A percentile compares a stretch with the other conserved stretches of the same genome.
Evolutionary conservation across 1,140 invertebrate species (phyloP).

Genomic region (Nephila pilipes): DNA sequence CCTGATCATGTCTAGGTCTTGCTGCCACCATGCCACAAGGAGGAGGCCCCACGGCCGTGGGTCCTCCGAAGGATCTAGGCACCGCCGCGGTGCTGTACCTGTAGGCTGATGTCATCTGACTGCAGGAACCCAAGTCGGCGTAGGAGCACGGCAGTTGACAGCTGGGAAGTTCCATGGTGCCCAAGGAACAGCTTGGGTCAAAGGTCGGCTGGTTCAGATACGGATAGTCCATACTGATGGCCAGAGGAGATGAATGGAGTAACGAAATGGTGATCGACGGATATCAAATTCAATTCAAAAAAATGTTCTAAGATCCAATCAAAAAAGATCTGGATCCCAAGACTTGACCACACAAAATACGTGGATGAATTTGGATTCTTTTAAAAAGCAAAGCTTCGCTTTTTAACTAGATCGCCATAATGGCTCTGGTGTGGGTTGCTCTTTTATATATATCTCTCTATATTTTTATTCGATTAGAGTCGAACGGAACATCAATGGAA

Average conservation of each 20-base stretch:
- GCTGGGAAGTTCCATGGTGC: constrained; percentile 84
- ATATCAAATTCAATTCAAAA: not conserved
- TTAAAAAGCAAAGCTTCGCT: not conserved
- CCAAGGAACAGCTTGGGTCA: constrained; percentile 85
- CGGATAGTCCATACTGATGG: constrained; percentile 86
- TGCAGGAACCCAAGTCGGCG: constrained; percentile 91
- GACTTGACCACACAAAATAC: not conserved
- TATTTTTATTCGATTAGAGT: not conserved
- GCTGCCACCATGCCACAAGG: constrained; percentile 72
- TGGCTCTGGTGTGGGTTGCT: not conserved
- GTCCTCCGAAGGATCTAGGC: constrained; percentile 70
- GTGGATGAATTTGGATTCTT: not conserved
- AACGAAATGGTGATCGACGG: constrained; percentile 55
- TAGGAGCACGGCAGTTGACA: constrained; percentile 88
- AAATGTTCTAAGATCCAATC: not conserved
- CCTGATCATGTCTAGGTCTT: constrained; percentile 74
- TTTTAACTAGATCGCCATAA: not conserved
- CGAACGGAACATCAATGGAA: not conserved
- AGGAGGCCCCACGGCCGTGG: constrained; percentile 41
- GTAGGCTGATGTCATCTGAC: constrained; percentile 88
- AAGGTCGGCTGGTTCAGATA: constrained; percentile 88
- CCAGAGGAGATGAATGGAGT: constrained; percentile 63
- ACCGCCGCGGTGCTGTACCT: constrained; percentile 70
- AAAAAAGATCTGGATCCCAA: not conserved
- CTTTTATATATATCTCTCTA: not conserved